These are phyloP conservation scores for Bombus waltoni DNA, from an alignment of 1,140 invertebrate species.

Conservation along the genomic window DNA sequence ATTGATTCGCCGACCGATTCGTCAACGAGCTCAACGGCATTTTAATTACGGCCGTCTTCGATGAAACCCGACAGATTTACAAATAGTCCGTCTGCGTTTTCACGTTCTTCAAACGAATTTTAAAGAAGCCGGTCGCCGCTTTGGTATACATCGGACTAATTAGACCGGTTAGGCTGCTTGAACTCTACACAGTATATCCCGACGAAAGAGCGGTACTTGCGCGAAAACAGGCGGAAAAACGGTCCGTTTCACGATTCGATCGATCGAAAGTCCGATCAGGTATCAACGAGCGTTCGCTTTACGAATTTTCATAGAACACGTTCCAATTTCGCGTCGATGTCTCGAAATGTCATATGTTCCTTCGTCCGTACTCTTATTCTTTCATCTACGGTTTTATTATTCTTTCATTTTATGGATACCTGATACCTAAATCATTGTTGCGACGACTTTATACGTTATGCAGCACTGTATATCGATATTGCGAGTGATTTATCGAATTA, in stretches of 20 bases:
- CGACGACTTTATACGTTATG: neutral
- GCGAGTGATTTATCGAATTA: neutral
- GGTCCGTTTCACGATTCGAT: neutral
- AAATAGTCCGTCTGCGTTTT: conserved; percentile 15
- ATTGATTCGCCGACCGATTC: conserved; percentile 16
- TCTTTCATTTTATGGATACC: neutral
- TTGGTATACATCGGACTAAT: conserved; percentile 24
- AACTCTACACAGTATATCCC: conserved; percentile 12
- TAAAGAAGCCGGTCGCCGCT: conserved; percentile 34
- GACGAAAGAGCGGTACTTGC: conserved; percentile 21
- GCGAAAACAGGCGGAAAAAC: conserved; percentile 29
- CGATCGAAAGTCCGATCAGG: conserved; percentile 42
- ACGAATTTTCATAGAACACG: conserved; percentile 22
- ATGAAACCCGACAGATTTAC: neutral
- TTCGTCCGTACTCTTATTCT: neutral
- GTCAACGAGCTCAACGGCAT: neutral
- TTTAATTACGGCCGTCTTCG: conserved; percentile 26
- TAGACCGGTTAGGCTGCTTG: conserved; percentile 12
- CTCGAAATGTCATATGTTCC: neutral
- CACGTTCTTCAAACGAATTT: conserved; percentile 2
- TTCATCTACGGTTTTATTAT: neutral
- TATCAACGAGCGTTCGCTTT: conserved; percentile 15
- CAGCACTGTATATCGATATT: neutral
- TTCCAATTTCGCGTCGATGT: neutral
- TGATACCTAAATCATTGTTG: neutral